Conservation (phyloP, 2,797 vertebrate genomes). For the Diplodus sargus region DNA sequence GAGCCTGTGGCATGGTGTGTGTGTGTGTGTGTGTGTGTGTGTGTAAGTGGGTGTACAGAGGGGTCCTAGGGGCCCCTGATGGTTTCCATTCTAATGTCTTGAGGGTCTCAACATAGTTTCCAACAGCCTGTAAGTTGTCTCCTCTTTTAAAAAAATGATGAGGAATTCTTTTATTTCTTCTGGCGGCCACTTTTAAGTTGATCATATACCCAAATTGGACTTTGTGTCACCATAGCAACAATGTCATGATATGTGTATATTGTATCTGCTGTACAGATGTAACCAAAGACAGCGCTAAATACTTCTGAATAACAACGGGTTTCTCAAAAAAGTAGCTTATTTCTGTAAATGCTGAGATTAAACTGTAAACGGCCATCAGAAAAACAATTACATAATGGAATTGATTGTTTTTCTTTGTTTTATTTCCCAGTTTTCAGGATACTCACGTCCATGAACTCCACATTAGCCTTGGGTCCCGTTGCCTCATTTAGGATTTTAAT, state of each 20-base stretch:
- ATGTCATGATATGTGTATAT: not conserved
- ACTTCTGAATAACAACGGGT: not conserved
- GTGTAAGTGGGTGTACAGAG: slow-evolving; percentile 10
- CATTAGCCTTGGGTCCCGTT: slow-evolving; percentile 97
- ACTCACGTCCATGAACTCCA: slow-evolving; percentile 99
- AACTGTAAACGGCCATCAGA: not conserved
- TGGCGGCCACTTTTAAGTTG: not conserved
- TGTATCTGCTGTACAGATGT: not conserved
- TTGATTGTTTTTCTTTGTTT: not conserved
- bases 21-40: slow-evolving; percentile 38
- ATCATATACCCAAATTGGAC: not conserved
- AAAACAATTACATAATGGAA: not conserved
- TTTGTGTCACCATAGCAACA: not conserved
- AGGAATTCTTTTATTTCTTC: slow-evolving; percentile 24
- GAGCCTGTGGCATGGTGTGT: slow-evolving; percentile 44
- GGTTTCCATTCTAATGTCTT: slow-evolving; percentile 30
- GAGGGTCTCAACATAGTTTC: slow-evolving; percentile 24
- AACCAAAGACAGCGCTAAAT: not conserved
- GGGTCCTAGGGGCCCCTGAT: slow-evolving; percentile 28
- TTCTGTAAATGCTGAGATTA: not conserved
- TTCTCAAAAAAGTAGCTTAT: not conserved
- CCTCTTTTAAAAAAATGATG: slow-evolving; percentile 9
- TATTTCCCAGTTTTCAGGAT: slow-evolving; percentile 18
- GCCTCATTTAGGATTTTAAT: slow-evolving; percentile 98
- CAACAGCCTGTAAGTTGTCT: not conserved